A percentile compares a stretch with the other conserved stretches of the same genome.
Evolutionary conservation across 2,888 invertebrate species (phyloP).

Genomic region (Pristionchus entomophagus): DNA sequence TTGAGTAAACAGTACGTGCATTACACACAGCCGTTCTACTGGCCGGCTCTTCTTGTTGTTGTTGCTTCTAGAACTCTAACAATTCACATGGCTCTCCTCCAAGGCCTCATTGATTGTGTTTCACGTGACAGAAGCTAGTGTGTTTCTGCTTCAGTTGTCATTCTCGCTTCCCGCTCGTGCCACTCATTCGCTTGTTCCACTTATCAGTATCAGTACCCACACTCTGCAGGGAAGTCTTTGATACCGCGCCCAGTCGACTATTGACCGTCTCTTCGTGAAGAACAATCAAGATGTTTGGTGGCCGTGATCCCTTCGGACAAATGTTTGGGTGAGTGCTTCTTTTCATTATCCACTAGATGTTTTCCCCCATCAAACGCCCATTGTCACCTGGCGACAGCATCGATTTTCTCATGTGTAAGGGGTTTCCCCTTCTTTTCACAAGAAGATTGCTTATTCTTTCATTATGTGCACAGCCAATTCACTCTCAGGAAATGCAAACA

Average conservation of each 20-base stretch:
- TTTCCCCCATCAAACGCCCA: not conserved
- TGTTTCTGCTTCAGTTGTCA: not conserved
- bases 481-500: slow-evolving; percentile 33
- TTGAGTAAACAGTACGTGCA: not conserved
- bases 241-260: not conserved
- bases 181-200: not conserved
- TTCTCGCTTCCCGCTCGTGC: not conserved
- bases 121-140: slow-evolving; percentile 26
- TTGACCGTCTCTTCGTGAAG: not conserved
- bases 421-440: not conserved
- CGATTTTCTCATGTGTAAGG: not conserved
- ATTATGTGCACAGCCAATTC: slow-evolving; percentile 3
- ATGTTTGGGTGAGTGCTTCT: slow-evolving; percentile 35
- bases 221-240: not conserved
- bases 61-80: too few species aligned
- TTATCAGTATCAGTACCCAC: slow-evolving; percentile 24
- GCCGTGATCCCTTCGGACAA: slow-evolving; percentile 33
- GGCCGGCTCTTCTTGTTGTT: too few species aligned
- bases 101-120: slow-evolving; percentile 6
- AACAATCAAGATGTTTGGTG: slow-evolving; percentile 33
- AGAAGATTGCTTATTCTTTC: not conserved
- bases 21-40: too few species aligned
- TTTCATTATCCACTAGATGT: not conserved
- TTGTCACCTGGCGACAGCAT: slow-evolving; percentile 2
- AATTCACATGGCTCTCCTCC: not conserved